Conservation (phyloP, 2,113 vertebrate species). For the Typhlomys cinereus region DNA sequence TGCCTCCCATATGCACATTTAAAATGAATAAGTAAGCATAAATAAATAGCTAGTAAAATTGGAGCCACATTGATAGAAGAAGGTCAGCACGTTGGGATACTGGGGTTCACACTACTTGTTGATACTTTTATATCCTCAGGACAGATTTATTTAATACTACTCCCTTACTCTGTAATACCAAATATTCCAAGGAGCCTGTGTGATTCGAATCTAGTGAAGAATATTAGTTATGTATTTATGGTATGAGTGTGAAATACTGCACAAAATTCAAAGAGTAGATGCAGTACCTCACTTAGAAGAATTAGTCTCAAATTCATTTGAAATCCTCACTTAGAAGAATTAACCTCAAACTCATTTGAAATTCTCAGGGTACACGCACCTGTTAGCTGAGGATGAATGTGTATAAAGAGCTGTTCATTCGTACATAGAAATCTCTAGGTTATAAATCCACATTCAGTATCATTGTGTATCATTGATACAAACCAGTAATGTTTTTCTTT, state of each 20-base stretch:
- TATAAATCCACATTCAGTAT: no score
- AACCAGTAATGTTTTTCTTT: no score
- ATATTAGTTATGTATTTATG: neutral
- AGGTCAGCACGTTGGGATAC: neutral
- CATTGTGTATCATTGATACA: no score
- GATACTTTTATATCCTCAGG: neutral
- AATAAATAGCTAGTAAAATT: no score
- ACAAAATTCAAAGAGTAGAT: slow-evolving; percentile 14
- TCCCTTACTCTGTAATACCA: neutral
- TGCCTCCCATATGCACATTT: no score
- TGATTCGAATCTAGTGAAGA: slow-evolving; percentile 1
- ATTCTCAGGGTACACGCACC: neutral
- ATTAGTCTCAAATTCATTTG: neutral
- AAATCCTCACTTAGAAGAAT: neutral
- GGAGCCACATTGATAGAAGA: neutral
- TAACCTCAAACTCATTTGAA: neutral
- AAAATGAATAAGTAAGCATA: no score
- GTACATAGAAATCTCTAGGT: neutral
- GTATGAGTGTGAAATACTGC: neutral
- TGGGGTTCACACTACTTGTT: neutral
- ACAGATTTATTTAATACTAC: neutral
- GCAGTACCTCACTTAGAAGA: neutral
- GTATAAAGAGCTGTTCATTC: neutral
- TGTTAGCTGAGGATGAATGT: neutral
- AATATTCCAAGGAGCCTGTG: neutral